Evolutionary conservation across 1,140 invertebrate species (phyloP).

Genomic region (Megathymus violae): DNA sequence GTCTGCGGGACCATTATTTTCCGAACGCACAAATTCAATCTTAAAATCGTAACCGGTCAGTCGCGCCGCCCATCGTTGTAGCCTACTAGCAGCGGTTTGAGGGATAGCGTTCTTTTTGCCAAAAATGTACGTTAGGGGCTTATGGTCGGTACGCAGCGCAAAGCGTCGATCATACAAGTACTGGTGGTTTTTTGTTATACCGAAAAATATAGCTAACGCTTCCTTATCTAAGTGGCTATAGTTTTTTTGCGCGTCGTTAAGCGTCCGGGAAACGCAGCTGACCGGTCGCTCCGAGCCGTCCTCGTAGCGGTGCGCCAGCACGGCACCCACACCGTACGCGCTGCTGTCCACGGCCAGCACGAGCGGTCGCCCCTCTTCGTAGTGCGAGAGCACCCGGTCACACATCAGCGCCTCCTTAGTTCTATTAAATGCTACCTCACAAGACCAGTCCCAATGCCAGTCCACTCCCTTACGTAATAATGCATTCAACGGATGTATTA

Average conservation of each 20-base stretch:
- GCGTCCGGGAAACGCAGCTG: conserved; percentile 75
- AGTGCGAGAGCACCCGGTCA: conserved; percentile 53
- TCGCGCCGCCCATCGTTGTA: conserved; percentile 45
- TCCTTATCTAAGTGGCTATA: conserved; percentile 85
- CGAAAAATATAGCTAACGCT: conserved; percentile 82
- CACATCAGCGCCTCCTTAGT: conserved; percentile 27
- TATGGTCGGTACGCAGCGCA: conserved; percentile 68
- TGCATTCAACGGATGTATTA: conserved; percentile 44
- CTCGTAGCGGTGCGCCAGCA: conserved; percentile 71
- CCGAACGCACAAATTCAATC: conserved; percentile 40
- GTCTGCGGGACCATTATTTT: conserved; percentile 44
- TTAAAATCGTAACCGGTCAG: conserved; percentile 49
- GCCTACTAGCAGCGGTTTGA: conserved; percentile 44
- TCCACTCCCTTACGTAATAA: conserved; percentile 40
- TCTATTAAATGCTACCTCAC: conserved; percentile 34
- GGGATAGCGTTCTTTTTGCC: conserved; percentile 43
- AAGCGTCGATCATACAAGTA: conserved; percentile 77
- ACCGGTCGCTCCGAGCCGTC: conserved; percentile 74
- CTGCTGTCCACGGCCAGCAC: conserved; percentile 81
- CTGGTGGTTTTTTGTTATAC: conserved; percentile 81
- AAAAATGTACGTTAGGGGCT: conserved; percentile 69
- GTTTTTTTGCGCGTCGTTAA: conserved; percentile 75
- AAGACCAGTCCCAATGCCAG: conserved; percentile 40
- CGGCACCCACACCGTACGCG: conserved; percentile 74
- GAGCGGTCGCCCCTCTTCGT: conserved; percentile 62